phyloP scores from a whole-genome alignment of 2,113 vertebrate genomes.

The Urocolius indicus region DNA sequence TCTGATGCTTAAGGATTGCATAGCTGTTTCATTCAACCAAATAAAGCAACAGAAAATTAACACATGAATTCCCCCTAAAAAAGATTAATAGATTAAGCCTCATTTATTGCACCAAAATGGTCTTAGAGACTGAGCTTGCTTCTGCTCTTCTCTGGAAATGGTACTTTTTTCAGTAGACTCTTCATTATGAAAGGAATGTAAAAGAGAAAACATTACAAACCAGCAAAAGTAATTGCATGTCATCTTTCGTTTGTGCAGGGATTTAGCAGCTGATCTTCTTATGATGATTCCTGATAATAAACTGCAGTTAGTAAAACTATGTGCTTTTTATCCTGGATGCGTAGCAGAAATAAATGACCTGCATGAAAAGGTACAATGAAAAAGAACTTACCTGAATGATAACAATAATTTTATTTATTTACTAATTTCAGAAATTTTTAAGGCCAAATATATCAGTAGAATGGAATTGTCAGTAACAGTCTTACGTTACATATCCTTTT shows the following conservation, averaged over 20 bases:
- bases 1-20: background rate
- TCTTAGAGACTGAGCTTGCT: background rate
- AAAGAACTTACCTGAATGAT: background rate
- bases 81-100: background rate
- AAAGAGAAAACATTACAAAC: background rate
- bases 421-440: background rate
- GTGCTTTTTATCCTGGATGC: slow-evolving; percentile 91
- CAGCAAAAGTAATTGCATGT: background rate
- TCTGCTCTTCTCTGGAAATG: background rate
- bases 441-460: background rate
- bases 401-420: background rate
- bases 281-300: slow-evolving; percentile 90
- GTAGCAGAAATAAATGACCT: slow-evolving; percentile 86
- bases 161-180: background rate
- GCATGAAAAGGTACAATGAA: slow-evolving; percentile 83
- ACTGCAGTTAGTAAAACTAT: slow-evolving; percentile 88
- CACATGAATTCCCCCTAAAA: background rate
- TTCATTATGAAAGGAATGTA: background rate
- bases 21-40: background rate
- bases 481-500: background rate
- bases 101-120: background rate
- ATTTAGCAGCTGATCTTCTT: slow-evolving; percentile 89
- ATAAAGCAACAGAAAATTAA: background rate
- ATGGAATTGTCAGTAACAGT: background rate
- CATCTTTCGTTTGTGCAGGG: slow-evolving; percentile 77